These are phyloP conservation scores for Dreissena polymorpha DNA, from an alignment of 1,140 invertebrate genomes.

Conservation along the genomic window DNA sequence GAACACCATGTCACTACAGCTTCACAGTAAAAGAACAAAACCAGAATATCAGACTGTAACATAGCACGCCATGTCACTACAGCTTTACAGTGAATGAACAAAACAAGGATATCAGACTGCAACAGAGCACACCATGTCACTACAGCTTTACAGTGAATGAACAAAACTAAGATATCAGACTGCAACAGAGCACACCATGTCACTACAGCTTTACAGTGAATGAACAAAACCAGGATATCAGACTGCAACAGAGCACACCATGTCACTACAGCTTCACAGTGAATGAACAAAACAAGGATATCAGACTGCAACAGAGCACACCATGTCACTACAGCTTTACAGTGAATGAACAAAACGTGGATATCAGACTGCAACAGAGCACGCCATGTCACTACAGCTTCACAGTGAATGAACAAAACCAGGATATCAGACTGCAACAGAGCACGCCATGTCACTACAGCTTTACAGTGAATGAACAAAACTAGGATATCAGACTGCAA, in stretches of 20 bases:
- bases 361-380: slow-evolving; percentile 26
- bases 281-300: not conserved
- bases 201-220: not conserved
- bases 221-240: not conserved
- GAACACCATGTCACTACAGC: not conserved
- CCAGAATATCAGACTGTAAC: slow-evolving; percentile 19
- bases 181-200: slow-evolving; percentile 10
- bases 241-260: slow-evolving; percentile 17
- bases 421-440: slow-evolving; percentile 22
- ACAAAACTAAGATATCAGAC: slow-evolving; percentile 1
- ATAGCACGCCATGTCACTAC: not conserved
- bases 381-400: not conserved
- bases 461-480: too few relatives aligned
- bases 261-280: not conserved
- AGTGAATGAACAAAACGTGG: not conserved
- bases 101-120: slow-evolving; percentile 15
- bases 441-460: not conserved
- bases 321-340: not conserved
- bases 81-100: too few relatives aligned
- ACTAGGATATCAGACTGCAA: slow-evolving; percentile 20
- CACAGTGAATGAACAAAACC: too few relatives aligned
- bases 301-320: slow-evolving; percentile 26
- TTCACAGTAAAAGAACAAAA: too few relatives aligned
- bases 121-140: slow-evolving; percentile 3
- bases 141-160: not conserved